phyloP scores from a whole-genome alignment of 2,888 invertebrate genomes.

The Nemotelus pantherinus region DNA sequence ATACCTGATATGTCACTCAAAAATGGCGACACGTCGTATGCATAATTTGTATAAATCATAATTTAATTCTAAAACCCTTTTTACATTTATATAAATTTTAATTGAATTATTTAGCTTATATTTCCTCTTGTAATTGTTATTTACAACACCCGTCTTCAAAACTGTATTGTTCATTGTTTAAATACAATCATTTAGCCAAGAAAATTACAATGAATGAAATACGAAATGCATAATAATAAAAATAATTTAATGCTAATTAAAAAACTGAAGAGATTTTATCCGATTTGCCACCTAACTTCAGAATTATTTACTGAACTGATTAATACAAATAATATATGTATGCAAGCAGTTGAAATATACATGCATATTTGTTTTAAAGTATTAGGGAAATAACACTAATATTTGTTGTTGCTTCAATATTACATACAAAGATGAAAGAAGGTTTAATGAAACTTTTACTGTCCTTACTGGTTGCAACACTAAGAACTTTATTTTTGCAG shows the following conservation, averaged over 20 bases:
- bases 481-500: no score
- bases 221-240: constrained; percentile 1
- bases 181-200: not conserved
- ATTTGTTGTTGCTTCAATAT: not conserved
- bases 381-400: not conserved
- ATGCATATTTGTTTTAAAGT: not conserved
- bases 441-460: no score
- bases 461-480: no score
- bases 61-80: not conserved
- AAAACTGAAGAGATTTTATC: no score
- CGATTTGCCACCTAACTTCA: no score
- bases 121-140: not conserved
- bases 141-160: not conserved
- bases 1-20: constrained; percentile 57
- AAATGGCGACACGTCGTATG: constrained; percentile 57
- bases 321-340: no score
- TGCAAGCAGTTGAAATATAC: no score
- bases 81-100: constrained; percentile 15
- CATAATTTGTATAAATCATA: constrained; percentile 50
- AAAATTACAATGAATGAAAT: not conserved
- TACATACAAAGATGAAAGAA: not conserved
- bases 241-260: not conserved
- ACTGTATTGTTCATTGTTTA: not conserved
- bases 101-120: not conserved
- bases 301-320: no score